These are phyloP conservation scores for Gavia stellata DNA, from an alignment of 2,113 vertebrate species.

Conservation along the genomic window DNA sequence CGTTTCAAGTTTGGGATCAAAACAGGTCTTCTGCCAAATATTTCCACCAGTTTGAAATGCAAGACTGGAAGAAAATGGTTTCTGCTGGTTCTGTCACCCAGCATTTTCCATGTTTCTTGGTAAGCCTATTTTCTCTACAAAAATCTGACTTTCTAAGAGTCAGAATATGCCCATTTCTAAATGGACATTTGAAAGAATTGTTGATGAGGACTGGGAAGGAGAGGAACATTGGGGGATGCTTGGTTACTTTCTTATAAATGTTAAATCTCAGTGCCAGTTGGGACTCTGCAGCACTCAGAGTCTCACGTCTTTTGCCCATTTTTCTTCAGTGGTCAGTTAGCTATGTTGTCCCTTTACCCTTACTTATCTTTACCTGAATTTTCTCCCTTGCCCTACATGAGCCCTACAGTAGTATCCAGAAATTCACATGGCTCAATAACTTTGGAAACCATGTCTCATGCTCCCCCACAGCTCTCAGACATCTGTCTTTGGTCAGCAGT, in stretches of 20 bases:
- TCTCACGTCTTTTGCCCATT: neutral
- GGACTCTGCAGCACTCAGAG: no score
- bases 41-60: neutral
- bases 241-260: neutral
- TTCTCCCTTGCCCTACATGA: neutral
- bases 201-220: neutral
- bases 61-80: neutral
- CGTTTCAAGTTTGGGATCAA: neutral
- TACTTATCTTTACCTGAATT: neutral
- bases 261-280: neutral
- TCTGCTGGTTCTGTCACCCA: neutral
- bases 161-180: neutral
- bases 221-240: rapidly evolving
- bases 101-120: neutral
- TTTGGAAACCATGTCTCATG: neutral
- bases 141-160: neutral
- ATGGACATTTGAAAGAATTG: neutral
- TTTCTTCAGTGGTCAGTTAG: neutral
- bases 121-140: neutral
- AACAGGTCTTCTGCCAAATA: neutral
- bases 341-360: neutral
- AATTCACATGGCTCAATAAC: neutral
- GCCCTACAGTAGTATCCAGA: neutral
- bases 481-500: neutral
- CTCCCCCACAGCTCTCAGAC: neutral